A percentile compares a stretch with the other conserved stretches of the same genome.
Evolutionary conservation across 2,888 invertebrate genomes (phyloP).

Genomic region (Margaritifera margaritifera): DNA sequence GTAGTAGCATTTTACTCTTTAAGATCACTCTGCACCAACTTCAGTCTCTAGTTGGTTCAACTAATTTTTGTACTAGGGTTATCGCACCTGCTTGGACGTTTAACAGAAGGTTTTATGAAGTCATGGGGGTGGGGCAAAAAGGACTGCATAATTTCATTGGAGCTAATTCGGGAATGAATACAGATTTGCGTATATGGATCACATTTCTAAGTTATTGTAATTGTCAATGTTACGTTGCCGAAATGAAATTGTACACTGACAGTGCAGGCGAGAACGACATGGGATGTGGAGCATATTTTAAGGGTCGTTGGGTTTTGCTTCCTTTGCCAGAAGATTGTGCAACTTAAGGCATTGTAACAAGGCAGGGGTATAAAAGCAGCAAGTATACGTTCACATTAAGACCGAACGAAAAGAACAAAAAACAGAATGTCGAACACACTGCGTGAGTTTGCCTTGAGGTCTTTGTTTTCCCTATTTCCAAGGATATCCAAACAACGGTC

Average conservation of each 20-base stretch:
- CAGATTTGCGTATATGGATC: neutral
- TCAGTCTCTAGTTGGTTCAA: slow-evolving; percentile 2
- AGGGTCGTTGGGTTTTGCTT: slow-evolving; percentile 6
- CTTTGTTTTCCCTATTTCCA: too few species aligned
- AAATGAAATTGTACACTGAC: slow-evolving; percentile 5
- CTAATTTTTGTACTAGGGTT: slow-evolving; percentile 1
- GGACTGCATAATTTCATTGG: neutral
- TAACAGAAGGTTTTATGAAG: slow-evolving; percentile 3
- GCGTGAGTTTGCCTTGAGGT: too few species aligned
- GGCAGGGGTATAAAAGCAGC: too few species aligned
- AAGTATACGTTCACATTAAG: too few species aligned
- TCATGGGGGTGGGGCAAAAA: neutral
- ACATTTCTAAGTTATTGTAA: neutral
- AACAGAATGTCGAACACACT: too few species aligned
- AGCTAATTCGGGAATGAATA: neutral
- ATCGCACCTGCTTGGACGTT: slow-evolving; percentile 2
- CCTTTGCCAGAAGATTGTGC: slow-evolving; percentile 6
- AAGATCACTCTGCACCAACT: slow-evolving; percentile 5
- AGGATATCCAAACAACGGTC: too few species aligned
- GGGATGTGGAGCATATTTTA: slow-evolving; percentile 9
- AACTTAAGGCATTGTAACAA: too few species aligned
- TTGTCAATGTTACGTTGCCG: neutral
- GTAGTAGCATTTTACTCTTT: too few species aligned
- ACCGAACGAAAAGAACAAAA: too few species aligned
- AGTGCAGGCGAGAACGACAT: neutral